Base-by-base conservation (phyloP, 2,888 invertebrate genomes). In the Cryptocheilus praepositus region DNA sequence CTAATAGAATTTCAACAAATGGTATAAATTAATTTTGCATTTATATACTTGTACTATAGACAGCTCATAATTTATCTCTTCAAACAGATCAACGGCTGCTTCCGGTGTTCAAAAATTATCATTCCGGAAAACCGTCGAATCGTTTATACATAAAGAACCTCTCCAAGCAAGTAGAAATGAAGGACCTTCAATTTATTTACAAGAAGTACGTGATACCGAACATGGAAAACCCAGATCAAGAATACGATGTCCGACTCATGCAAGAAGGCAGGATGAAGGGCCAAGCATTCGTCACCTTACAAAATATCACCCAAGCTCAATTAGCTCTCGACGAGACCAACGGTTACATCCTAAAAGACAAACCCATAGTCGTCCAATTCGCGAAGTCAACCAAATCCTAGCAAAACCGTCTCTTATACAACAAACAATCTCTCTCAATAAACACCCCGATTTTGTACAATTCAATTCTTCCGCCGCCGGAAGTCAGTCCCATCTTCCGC, bases 251-350 rank as follows among this genome's bases (percentile, higher is more conserved):
- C 3, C 91, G 95, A 79, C 91, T 97, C 15, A 96, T 98, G 97
- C 95, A 96, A 85, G 96, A 96, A 88, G 98, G 98, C 0, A 92
- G 96, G 83, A 98, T 98, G 98, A 98, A 97, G 89, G 98, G 98
- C 0, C 98, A 98, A 89, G 97, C 96, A 0, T 98, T 98, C 91
- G 92, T 98, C 0, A 96, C 96, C 0, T 91, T 97, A 62, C 95
- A 95, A 61, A 92, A 91, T 81, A 90, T 93, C 15, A 90, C 90
- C 55, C 89, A 92, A 81, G 95, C 96, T 0, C 92, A 94, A 83
- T 90, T 90, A 73, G 98, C 98, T 11, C 86, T 97, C 0, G 90
- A 92, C 80, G 95, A 96, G 88, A 96, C 96, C 2, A 96, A 98
- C 89, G 97, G 97, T 0, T 96, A 92, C 86, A 91, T 97, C 79